Percentiles rank a stretch among this genome's conserved stretches.
phyloP scores from a whole-genome alignment of 2,888 invertebrate genomes.

The Catocala nupta region DNA sequence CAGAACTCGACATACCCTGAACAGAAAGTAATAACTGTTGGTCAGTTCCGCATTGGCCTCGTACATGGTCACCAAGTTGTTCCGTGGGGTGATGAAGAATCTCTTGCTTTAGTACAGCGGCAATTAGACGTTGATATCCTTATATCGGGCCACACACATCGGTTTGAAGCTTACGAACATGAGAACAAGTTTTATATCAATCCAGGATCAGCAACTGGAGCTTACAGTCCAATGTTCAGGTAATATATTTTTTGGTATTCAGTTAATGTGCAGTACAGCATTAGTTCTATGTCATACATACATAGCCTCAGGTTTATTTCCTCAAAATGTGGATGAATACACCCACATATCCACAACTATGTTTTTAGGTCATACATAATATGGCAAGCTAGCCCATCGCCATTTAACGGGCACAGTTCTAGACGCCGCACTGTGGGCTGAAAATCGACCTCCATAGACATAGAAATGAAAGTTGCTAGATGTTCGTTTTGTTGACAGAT shows the following conservation, averaged over 20 bases:
- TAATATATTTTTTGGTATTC: conserved; percentile 70
- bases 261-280: too few relatives aligned
- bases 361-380: too few relatives aligned
- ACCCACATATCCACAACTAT: too few relatives aligned
- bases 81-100: conserved; percentile 98
- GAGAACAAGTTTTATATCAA: conserved; percentile 99
- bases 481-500: too few relatives aligned
- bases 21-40: conserved; percentile 99
- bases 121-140: conserved; percentile 99
- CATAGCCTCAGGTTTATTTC: too few relatives aligned
- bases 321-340: too few relatives aligned
- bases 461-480: too few relatives aligned
- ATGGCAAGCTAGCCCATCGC: too few relatives aligned
- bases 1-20: conserved; percentile 97
- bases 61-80: conserved; percentile 99
- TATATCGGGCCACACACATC: conserved; percentile 99
- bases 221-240: conserved; percentile 97
- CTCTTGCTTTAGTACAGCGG: conserved; percentile 96
- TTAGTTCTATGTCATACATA: too few relatives aligned
- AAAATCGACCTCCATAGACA: too few relatives aligned
- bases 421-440: too few relatives aligned
- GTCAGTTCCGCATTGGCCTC: conserved; percentile 98
- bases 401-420: too few relatives aligned
- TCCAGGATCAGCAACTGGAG: conserved; percentile 99
- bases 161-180: conserved; percentile 99